Evolutionary conservation across 1,140 invertebrate genomes (phyloP).

Genomic region (Drosophila kikkawai): DNA sequence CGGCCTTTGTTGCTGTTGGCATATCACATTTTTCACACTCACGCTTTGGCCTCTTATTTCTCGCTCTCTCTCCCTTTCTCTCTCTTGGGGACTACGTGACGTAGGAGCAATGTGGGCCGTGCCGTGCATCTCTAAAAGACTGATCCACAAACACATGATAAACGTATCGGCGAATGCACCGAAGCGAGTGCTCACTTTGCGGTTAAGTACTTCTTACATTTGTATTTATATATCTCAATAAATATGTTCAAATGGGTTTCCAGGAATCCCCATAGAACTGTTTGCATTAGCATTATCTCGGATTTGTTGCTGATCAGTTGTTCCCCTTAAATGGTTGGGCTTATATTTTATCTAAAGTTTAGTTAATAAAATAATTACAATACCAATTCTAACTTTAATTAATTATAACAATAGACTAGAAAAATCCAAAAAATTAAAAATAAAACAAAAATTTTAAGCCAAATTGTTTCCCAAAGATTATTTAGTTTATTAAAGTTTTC

Average conservation of each 20-base stretch:
- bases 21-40: conserved; percentile 55
- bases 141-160: conserved; percentile 26
- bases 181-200: conserved; percentile 1
- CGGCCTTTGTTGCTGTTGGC: conserved; percentile 53
- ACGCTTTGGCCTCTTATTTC: conserved; percentile 44
- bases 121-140: conserved; percentile 41
- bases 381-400: neutral
- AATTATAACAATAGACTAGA: neutral
- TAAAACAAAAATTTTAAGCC: neutral
- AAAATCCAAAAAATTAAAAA: neutral
- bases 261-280: conserved; percentile 19
- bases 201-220: neutral
- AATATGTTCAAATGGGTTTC: conserved; percentile 26
- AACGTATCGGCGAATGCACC: conserved; percentile 13
- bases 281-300: conserved; percentile 10
- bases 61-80: conserved; percentile 3
- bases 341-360: neutral
- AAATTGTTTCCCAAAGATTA: too few species aligned
- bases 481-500: too few species aligned
- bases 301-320: conserved; percentile 6
- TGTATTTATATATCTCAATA: conserved; percentile 2
- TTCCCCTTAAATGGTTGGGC: neutral
- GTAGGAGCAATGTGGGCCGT: conserved; percentile 65
- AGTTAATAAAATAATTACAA: neutral
- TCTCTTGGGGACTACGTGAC: conserved; percentile 64